Evolutionary conservation across 2,888 invertebrate genomes (phyloP).

Genomic region (Acholoe squamosa): DNA sequence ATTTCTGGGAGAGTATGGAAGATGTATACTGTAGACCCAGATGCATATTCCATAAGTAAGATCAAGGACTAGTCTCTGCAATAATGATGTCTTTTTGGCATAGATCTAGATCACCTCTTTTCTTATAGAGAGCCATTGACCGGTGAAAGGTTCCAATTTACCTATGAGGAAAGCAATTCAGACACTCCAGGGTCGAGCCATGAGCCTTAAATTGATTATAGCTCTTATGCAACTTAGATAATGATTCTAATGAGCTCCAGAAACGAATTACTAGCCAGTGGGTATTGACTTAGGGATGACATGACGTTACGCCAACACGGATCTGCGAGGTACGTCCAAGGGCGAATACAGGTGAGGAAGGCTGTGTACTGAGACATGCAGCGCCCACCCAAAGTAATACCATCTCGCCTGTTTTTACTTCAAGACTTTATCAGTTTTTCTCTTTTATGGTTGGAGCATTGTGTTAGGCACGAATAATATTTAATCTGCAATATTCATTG

Average conservation of each 20-base stretch:
- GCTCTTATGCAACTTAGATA: slow-evolving; percentile 30
- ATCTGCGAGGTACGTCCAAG: background rate
- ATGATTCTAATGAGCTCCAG: slow-evolving; percentile 15
- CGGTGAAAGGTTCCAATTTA: background rate
- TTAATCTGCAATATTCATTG: background rate
- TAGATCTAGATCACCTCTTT: no score
- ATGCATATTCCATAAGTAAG: no score
- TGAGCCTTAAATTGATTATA: slow-evolving; percentile 1
- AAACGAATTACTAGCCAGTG: background rate
- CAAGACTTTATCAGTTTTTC: no score
- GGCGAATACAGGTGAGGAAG: background rate
- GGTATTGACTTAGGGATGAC: slow-evolving; percentile 17
- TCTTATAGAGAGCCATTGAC: background rate
- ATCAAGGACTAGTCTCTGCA: no score
- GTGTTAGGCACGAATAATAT: no score
- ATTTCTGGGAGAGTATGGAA: no score
- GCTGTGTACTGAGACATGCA: background rate
- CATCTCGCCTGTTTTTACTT: no score
- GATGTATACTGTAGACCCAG: no score
- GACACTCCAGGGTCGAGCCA: background rate
- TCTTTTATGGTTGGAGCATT: no score
- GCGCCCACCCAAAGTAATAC: no score
- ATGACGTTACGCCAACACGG: background rate
- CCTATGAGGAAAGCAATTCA: background rate
- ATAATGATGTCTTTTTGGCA: no score